phyloP scores from a whole-genome alignment of 2,888 invertebrate genomes.

The Oxytorus armatus region DNA sequence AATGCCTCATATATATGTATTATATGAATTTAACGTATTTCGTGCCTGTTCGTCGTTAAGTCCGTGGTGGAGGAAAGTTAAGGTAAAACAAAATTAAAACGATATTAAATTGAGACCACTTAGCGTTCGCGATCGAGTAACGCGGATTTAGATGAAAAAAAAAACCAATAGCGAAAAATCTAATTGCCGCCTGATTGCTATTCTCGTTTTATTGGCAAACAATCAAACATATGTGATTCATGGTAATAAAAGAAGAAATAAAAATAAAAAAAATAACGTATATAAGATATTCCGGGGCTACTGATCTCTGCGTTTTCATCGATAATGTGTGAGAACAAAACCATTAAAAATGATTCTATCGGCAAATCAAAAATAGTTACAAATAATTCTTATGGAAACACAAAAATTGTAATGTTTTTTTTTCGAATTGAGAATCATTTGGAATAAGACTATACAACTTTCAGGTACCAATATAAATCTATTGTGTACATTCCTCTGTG shows the following conservation, averaged over 20 bases:
- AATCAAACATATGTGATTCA: conserved; percentile 65
- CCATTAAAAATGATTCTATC: too few relatives aligned
- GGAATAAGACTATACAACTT: conserved; percentile 72
- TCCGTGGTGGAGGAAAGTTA: conserved; percentile 55
- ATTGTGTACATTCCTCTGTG: conserved; percentile 81
- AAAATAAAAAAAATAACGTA: conserved; percentile 28
- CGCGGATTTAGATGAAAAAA: conserved; percentile 20
- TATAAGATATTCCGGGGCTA: conserved; percentile 45
- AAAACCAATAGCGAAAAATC: conserved; percentile 7
- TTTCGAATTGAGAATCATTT: too few relatives aligned
- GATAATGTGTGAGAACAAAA: conserved; percentile 11
- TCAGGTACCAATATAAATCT: conserved; percentile 75
- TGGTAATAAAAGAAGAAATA: conserved; percentile 28
- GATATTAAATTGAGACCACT: conserved; percentile 35
- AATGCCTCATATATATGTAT: conserved; percentile 27
- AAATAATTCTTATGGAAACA: not conserved
- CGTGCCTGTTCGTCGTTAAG: conserved; percentile 76
- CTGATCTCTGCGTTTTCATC: conserved; percentile 43
- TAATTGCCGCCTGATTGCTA: conserved; percentile 51
- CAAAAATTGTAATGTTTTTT: too few relatives aligned
- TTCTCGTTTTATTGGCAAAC: conserved; percentile 65
- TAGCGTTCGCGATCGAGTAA: conserved; percentile 17
- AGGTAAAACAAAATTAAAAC: conserved; percentile 29
- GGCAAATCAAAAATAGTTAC: not conserved
- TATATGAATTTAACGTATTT: conserved; percentile 73